Evolutionary conservation across 2,888 invertebrate genomes (phyloP), one percentile per base, ranked within the genome.

Genomic region (Drosophila prostipennis): DNA sequence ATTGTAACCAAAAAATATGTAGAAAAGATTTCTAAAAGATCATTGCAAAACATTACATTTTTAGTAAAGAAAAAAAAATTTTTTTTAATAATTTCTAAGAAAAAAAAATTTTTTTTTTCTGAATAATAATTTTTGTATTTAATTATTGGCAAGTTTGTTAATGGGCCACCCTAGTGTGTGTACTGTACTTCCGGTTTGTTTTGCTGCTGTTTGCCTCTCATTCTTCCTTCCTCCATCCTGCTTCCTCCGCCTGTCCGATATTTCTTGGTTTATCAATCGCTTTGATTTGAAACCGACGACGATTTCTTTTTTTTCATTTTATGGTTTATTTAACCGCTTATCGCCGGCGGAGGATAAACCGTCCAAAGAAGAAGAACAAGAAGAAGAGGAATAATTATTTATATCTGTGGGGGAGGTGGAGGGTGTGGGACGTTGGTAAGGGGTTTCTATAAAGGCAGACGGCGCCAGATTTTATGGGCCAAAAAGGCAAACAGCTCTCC

Each of bases 381-480:
- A 19, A 19, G 52, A 56, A 56, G 36, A 26, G 34, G 36, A 26
- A 48, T 13, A 37, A 26, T 29, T 52, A 58, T 55, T 29, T 52
- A 58, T 55, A 43, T 59, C 29, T 29, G 43, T n/a, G 43, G 0
- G n/a, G 5, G 16, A 7, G 36, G 39, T 4, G 29, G 29, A 29
- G 29, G 29, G 48, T 19, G 19, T 19, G 1, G 19, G 19, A 19
- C 19, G 37, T 11, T 11, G 48, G 26, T 3, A 19, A 3, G 32
- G 16, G 48, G 48, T n/a, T 16, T 34, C 34, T 13, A 34, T 48
- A 23, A 23, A 4, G 37, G 32, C 51, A 36, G 61, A 63, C 63
- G 84, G 84, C 85, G 84, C 84, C 84, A 84, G 75, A 76, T 74
- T 85, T 84, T 87, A 87, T 85, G 74, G 73, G 74, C 16, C 14